phyloP scores from a whole-genome alignment of 2,797 vertebrate species.

The Channallabes apus region DNA sequence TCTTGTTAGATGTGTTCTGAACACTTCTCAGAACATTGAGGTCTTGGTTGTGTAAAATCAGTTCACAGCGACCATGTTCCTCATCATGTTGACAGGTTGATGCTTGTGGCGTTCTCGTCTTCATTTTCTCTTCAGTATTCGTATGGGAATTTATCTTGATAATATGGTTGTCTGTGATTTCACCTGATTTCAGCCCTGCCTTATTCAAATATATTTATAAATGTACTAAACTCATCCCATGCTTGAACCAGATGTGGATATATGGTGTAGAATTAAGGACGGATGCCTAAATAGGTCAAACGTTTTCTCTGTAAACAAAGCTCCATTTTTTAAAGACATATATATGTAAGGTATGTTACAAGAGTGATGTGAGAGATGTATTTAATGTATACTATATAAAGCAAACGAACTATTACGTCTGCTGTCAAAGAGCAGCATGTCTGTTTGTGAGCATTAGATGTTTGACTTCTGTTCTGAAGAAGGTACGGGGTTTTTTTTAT shows the following conservation, averaged over 20 bases:
- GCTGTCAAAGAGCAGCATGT: conserved; percentile 33
- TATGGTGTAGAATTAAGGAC: not conserved
- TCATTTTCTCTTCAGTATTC: not conserved
- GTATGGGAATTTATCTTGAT: not conserved
- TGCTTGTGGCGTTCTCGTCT: not conserved
- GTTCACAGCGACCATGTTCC: not conserved
- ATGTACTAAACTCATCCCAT: not conserved
- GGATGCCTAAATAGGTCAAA: conserved; percentile 8
- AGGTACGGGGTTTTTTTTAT: not conserved
- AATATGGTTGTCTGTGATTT: not conserved
- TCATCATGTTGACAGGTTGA: not conserved
- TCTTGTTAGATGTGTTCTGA: not conserved
- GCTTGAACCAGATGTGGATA: conserved; percentile 1
- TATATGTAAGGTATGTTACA: conserved; percentile 13
- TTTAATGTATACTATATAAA: conserved; percentile 37
- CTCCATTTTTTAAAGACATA: not conserved
- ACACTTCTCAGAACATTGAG: not conserved
- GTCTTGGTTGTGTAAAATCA: conserved; percentile 13
- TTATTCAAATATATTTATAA: not conserved
- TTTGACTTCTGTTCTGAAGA: not conserved
- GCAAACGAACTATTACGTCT: conserved; percentile 21
- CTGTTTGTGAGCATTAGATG: conserved; percentile 12
- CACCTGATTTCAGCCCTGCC: conserved; percentile 1
- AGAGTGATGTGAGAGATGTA: conserved; percentile 29
- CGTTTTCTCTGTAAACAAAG: not conserved